Conservation (phyloP, 2,888 invertebrate genomes). For the Sceliomorpha sp. region DNA sequence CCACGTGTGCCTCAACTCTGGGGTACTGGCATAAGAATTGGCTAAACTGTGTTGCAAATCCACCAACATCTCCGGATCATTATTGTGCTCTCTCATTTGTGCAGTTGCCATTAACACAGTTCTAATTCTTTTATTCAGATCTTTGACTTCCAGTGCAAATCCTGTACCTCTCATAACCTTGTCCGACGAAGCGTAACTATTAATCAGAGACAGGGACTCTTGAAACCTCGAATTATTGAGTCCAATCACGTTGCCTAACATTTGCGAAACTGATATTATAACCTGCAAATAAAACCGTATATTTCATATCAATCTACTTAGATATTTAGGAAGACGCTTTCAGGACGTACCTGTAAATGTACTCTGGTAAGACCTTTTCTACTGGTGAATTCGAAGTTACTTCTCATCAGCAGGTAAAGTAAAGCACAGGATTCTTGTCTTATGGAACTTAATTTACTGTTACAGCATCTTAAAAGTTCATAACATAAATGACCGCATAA, state of each 20-base stretch:
- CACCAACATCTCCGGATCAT: conserved; percentile 95
- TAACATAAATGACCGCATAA: conserved; percentile 91
- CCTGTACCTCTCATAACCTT: conserved; percentile 96
- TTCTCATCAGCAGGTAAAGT: conserved; percentile 94
- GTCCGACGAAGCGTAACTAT: conserved; percentile 95
- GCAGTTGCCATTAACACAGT: conserved; percentile 97
- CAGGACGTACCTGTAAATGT: conserved; percentile 87
- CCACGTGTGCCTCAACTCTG: conserved; percentile 96
- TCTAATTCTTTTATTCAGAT: conserved; percentile 94
- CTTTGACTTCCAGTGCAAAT: conserved; percentile 94
- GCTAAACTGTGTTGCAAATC: conserved; percentile 96
- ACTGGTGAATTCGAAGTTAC: conserved; percentile 94
- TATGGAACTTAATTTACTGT: conserved; percentile 90
- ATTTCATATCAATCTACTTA: not conserved
- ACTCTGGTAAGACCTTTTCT: conserved; percentile 93
- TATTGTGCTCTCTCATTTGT: conserved; percentile 92
- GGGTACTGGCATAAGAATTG: conserved; percentile 96
- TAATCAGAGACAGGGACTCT: conserved; percentile 94
- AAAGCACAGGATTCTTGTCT: conserved; percentile 95
- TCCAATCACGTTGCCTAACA: conserved; percentile 94
- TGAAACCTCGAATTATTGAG: conserved; percentile 96
- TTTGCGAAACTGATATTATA: conserved; percentile 96
- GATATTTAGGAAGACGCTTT: not conserved
- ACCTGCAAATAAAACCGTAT: conserved; percentile 82
- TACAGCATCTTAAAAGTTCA: conserved; percentile 91